Conservation (phyloP, 2,113 vertebrate species). For the Agelaius tricolor region DNA sequence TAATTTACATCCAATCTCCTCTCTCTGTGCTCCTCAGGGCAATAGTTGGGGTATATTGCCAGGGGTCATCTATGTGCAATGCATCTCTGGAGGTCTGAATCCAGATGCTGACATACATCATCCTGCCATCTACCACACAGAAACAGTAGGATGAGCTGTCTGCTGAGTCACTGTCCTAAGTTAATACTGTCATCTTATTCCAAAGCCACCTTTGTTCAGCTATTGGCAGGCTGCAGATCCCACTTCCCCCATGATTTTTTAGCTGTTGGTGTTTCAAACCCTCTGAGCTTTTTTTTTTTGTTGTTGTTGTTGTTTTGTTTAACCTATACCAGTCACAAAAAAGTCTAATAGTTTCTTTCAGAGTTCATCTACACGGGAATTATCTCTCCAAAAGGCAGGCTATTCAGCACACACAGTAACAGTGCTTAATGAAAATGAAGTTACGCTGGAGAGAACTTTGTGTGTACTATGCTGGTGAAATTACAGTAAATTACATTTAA, state of each 20-base stretch:
- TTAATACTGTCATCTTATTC: not conserved
- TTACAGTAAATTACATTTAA: not conserved
- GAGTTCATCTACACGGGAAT: not conserved
- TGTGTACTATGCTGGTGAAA: not conserved
- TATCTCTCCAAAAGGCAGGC: not conserved
- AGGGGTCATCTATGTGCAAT: not conserved
- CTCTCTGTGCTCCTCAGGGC: not conserved
- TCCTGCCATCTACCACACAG: not conserved
- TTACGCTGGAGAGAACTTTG: not conserved
- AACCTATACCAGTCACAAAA: not conserved
- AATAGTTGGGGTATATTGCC: not conserved
- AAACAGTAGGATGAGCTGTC: not conserved
- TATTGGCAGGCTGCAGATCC: not conserved
- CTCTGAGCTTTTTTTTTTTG: not conserved
- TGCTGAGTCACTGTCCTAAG: not conserved
- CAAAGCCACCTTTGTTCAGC: not conserved
- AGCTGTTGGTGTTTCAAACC: not conserved
- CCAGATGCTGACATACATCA: not conserved
- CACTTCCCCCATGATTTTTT: not conserved
- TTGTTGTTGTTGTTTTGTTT: not conserved
- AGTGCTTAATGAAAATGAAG: not conserved
- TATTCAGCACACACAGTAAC: not conserved
- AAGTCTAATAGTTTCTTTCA: not conserved
- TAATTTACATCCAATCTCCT: not conserved
- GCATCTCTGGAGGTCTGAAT: not conserved